Conservation (phyloP, 2,113 vertebrate species). For the Apaloderma vittatum region DNA sequence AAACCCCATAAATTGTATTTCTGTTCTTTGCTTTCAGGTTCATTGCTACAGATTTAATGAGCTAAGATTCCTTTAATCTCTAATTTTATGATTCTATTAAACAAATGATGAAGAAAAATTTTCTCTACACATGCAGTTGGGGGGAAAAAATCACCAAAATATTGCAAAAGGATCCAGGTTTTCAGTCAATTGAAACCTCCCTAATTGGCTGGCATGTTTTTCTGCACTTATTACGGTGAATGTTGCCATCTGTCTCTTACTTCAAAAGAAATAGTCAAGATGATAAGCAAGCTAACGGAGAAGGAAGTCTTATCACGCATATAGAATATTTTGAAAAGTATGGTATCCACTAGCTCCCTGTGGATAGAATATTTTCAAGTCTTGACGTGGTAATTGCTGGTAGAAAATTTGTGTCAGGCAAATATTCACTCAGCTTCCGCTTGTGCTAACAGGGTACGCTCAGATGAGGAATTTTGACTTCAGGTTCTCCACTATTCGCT, state of each 20-base stretch:
- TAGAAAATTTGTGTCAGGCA: conserved; percentile 7
- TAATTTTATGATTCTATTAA: conserved; percentile 15
- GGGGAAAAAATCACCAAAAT: neutral
- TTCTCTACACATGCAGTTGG: neutral
- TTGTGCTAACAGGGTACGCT: neutral
- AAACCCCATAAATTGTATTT: neutral
- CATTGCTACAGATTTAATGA: neutral
- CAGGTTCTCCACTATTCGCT: neutral
- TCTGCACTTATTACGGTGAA: conserved; percentile 50
- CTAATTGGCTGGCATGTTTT: conserved; percentile 66
- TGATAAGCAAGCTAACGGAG: conserved; percentile 43
- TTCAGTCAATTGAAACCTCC: conserved; percentile 43
- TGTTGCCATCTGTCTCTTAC: conserved; percentile 68
- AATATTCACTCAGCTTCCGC: neutral
- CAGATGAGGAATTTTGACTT: neutral
- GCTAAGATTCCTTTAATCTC: neutral
- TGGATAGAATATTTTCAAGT: conserved; percentile 9
- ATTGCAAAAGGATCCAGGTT: conserved; percentile 31
- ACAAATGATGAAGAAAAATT: conserved; percentile 44
- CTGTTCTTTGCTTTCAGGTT: neutral
- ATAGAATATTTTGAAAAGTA: conserved; percentile 1
- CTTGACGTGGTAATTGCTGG: neutral
- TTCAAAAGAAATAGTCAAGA: conserved; percentile 58
- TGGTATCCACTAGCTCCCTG: neutral
- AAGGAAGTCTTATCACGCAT: neutral